Conservation (phyloP, 1,140 invertebrate species). For the Parapsyche elsis region DNA sequence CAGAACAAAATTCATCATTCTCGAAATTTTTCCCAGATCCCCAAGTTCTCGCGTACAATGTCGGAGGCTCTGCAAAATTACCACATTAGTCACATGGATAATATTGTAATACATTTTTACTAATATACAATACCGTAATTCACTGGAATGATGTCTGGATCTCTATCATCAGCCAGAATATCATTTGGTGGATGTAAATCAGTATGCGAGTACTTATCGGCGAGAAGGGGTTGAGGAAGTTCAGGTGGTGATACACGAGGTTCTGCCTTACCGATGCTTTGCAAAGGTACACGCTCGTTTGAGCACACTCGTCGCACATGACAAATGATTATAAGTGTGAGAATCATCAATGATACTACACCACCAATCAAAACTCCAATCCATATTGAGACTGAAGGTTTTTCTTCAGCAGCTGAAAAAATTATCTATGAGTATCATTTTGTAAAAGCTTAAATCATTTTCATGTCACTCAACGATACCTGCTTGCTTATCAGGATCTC, state of each 20-base stretch:
- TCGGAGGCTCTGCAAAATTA: slow-evolving; percentile 47
- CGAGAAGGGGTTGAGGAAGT: background rate
- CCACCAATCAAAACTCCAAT: slow-evolving; percentile 47
- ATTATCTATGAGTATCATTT: background rate
- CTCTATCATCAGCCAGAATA: slow-evolving; percentile 61
- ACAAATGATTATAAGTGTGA: slow-evolving; percentile 1
- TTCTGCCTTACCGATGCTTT: slow-evolving; percentile 37
- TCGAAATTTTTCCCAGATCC: slow-evolving; percentile 28
- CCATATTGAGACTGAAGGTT: slow-evolving; percentile 27
- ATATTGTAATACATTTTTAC: no score
- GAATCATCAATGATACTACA: slow-evolving; percentile 43
- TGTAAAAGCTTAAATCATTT: background rate
- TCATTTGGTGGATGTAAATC: slow-evolving; percentile 52
- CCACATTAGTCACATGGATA: no score
- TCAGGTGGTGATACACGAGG: slow-evolving; percentile 5
- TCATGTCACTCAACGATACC: slow-evolving; percentile 60
- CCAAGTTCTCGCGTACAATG: slow-evolving; percentile 52
- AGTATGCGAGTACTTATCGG: background rate
- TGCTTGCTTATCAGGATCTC: slow-evolving; percentile 74
- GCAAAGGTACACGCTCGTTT: slow-evolving; percentile 10
- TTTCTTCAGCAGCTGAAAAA: slow-evolving; percentile 38
- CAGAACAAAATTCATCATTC: slow-evolving; percentile 13
- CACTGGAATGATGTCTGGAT: slow-evolving; percentile 79
- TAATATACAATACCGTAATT: slow-evolving; percentile 81
- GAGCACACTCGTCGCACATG: slow-evolving; percentile 20